Conservation (phyloP, 2,888 invertebrate genomes). For the Melieria crassipennis region DNA sequence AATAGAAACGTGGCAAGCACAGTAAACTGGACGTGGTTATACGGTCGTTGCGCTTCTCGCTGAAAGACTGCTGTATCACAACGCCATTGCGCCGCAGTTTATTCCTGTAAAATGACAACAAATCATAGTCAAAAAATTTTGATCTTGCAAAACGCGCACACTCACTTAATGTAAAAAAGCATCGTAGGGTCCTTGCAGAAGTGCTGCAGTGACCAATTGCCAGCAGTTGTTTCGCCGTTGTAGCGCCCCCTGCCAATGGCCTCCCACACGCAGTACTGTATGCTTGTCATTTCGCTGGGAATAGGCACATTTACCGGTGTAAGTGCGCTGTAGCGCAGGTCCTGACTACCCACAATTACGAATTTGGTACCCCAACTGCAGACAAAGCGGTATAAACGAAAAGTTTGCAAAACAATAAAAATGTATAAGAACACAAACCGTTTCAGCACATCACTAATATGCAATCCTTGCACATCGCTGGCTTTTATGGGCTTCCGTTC, state of each 20-base stretch:
- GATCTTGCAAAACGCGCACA: not conserved
- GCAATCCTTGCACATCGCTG: conserved; percentile 50
- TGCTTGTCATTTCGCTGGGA: conserved; percentile 67
- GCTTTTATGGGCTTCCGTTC: conserved; percentile 69
- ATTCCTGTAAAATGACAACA: conserved; percentile 70
- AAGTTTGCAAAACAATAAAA: not conserved
- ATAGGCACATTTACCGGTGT: conserved; percentile 67
- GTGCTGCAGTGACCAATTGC: conserved; percentile 69
- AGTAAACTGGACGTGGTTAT: conserved; percentile 68
- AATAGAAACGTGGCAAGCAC: conserved; percentile 74
- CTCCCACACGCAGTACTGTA: conserved; percentile 79
- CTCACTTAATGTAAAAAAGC: conserved; percentile 60
- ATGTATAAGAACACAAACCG: not conserved
- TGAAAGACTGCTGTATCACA: conserved; percentile 72
- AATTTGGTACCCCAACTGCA: conserved; percentile 72
- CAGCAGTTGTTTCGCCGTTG: conserved; percentile 76
- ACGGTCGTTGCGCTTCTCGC: conserved; percentile 66
- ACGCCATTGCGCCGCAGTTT: conserved; percentile 70
- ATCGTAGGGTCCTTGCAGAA: conserved; percentile 72
- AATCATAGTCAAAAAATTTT: conserved; percentile 11
- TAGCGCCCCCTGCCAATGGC: conserved; percentile 76
- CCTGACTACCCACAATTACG: conserved; percentile 77
- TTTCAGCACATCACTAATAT: too few species aligned
- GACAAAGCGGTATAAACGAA: not conserved
- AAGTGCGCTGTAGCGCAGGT: conserved; percentile 70